These are phyloP conservation scores for Castor canadensis DNA, from an alignment of 2,113 vertebrate genomes.

Conservation along the genomic window DNA sequence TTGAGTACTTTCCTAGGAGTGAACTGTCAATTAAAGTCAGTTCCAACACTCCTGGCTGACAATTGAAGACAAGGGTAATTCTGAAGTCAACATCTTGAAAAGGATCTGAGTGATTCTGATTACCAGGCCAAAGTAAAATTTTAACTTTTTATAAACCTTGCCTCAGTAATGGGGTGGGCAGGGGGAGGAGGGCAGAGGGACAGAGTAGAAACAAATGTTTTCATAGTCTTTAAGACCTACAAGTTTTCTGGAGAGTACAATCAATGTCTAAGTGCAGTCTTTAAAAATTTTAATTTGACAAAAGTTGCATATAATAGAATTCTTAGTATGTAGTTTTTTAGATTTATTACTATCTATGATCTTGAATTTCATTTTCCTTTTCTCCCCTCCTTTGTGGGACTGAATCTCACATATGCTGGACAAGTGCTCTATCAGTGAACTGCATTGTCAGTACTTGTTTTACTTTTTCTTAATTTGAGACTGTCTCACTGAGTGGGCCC, in stretches of 20 bases:
- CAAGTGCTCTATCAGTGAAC: too few relatives aligned
- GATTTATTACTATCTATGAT: neutral
- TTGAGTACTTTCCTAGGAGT: constrained; percentile 25
- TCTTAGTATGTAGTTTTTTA: neutral
- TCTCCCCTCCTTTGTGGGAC: neutral
- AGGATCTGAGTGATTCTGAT: neutral
- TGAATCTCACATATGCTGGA: neutral
- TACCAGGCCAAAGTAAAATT: neutral
- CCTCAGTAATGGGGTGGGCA: neutral
- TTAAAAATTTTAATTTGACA: neutral
- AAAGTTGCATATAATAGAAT: neutral
- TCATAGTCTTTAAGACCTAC: neutral
- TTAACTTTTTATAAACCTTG: neutral
- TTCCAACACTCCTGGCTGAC: neutral
- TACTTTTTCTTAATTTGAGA: too few relatives aligned
- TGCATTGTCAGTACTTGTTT: too few relatives aligned
- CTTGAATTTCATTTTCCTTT: neutral
- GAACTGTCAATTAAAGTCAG: constrained; percentile 15
- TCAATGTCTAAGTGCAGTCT: neutral
- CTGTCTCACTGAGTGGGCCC: too few relatives aligned
- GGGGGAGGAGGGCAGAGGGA: neutral
- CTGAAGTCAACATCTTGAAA: constrained; percentile 4
- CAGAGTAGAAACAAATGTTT: neutral
- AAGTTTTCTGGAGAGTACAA: neutral
- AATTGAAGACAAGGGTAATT: neutral